Evolutionary conservation across 2,797 vertebrate species (phyloP).

Genomic region (Alfaro cultratus): DNA sequence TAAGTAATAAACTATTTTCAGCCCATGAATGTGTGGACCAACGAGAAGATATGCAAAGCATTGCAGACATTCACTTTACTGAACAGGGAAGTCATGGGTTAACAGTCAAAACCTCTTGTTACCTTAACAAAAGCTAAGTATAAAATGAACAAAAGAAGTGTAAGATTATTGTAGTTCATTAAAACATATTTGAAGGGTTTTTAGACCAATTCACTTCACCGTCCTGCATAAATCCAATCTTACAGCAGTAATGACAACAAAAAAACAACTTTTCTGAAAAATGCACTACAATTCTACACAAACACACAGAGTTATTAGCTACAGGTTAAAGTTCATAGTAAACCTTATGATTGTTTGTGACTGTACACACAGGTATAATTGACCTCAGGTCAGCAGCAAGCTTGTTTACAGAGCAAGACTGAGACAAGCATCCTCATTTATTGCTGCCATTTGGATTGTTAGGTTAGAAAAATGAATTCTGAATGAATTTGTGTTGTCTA

Average conservation of each 20-base stretch:
- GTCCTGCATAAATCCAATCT: not conserved
- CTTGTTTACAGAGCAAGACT: not conserved
- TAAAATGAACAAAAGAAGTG: not conserved
- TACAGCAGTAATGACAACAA: not conserved
- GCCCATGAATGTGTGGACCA: not conserved
- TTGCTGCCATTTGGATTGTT: not conserved
- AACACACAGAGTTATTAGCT: not conserved
- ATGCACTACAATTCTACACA: not conserved
- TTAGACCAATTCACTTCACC: not conserved
- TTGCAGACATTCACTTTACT: not conserved
- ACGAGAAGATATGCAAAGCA: not conserved
- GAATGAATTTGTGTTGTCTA: not conserved
- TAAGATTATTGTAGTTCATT: not conserved
- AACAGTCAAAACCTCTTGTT: too few relatives aligned
- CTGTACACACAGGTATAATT: not conserved
- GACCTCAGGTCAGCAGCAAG: not conserved
- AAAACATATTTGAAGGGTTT: not conserved
- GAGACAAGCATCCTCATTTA: not conserved
- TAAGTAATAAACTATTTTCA: not conserved
- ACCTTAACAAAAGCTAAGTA: too few relatives aligned
- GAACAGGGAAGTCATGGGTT: too few relatives aligned
- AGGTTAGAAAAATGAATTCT: not conserved
- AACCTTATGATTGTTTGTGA: not conserved
- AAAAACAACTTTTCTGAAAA: not conserved
- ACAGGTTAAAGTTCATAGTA: not conserved